Conservation (phyloP, 2,888 invertebrate genomes). For the Pammene fasciana region DNA sequence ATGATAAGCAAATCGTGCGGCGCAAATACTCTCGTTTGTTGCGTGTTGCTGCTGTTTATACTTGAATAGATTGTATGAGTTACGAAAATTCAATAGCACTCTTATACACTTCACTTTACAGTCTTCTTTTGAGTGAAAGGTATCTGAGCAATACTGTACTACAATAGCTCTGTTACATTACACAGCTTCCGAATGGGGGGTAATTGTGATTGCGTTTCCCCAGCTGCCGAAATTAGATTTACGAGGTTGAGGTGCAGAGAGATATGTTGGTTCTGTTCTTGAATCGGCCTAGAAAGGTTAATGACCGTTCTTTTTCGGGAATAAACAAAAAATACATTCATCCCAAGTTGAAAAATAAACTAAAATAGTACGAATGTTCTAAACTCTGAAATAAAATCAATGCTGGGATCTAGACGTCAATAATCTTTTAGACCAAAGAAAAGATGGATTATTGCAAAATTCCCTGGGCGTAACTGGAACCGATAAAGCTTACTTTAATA, state of each 20-base stretch:
- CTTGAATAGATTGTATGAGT: neutral
- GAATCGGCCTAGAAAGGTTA: conserved; percentile 13
- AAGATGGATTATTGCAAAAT: neutral
- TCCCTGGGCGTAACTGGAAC: conserved; percentile 13
- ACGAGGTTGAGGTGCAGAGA: conserved; percentile 22
- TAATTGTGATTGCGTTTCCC: conserved; percentile 27
- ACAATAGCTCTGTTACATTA: conserved; percentile 5
- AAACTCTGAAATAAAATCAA: neutral
- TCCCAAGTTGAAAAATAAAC: neutral
- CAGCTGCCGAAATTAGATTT: conserved; percentile 30
- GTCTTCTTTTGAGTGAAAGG: neutral
- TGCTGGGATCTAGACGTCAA: neutral
- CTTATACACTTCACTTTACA: neutral
- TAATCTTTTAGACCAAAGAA: neutral
- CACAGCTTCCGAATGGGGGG: conserved; percentile 14
- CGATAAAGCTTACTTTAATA: conserved; percentile 4
- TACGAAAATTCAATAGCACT: neutral
- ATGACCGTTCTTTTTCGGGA: conserved; percentile 4
- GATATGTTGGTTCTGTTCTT: conserved; percentile 22
- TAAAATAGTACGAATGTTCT: too few relatives aligned
- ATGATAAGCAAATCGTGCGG: conserved; percentile 32
- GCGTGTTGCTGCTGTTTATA: conserved; percentile 33
- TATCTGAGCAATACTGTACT: neutral
- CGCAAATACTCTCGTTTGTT: conserved; percentile 39
- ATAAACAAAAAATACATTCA: neutral